These are phyloP conservation scores for Leucosticte australis DNA, from an alignment of 2,113 vertebrate species.

Conservation along the genomic window DNA sequence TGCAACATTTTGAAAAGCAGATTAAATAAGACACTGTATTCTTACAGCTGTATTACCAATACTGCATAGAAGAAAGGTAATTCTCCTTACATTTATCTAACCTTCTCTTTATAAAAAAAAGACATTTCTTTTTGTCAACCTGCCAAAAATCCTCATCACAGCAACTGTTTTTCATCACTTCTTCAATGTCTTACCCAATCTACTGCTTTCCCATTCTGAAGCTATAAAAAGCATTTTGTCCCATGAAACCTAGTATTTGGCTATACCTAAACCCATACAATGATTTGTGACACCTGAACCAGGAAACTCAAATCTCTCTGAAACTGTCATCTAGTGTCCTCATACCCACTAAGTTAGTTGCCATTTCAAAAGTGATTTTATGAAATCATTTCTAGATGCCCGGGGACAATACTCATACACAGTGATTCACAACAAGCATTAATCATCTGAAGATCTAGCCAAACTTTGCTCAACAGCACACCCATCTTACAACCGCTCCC, in stretches of 20 bases:
- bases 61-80: background rate
- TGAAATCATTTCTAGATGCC: background rate
- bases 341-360: background rate
- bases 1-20: background rate
- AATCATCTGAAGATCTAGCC: background rate
- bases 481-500: background rate
- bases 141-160: background rate
- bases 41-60: background rate
- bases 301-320: background rate
- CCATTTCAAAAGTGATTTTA: background rate
- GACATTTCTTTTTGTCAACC: background rate
- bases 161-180: background rate
- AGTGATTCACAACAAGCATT: background rate
- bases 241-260: background rate
- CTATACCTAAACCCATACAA: accelerated
- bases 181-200: background rate
- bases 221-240: background rate
- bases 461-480: background rate
- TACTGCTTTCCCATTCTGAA: background rate
- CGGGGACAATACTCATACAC: background rate
- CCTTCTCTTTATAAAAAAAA: background rate
- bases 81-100: background rate
- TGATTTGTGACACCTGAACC: background rate
- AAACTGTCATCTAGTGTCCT: background rate
- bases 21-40: background rate